These are phyloP conservation scores for Aldabrachelys gigantea DNA, from an alignment of 2,113 vertebrate genomes.

Conservation along the genomic window DNA sequence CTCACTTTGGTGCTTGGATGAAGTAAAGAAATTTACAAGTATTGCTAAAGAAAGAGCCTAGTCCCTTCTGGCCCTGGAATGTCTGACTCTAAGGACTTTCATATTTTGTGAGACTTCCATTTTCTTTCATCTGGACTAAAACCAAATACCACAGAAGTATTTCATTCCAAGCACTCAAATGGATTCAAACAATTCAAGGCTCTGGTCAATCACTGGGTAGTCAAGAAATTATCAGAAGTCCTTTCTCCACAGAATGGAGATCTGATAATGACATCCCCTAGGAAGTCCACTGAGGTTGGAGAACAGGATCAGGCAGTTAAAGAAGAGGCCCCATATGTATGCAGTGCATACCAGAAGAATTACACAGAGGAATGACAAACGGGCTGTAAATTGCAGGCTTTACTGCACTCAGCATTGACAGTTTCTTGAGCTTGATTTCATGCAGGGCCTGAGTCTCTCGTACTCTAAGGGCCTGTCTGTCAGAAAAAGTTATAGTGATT, in stretches of 20 bases:
- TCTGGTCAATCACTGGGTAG: conserved; percentile 38
- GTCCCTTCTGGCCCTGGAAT: background rate
- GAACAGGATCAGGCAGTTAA: background rate
- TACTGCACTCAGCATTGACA: background rate
- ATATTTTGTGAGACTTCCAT: conserved; percentile 71
- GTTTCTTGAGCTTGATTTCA: background rate
- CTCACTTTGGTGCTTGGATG: background rate
- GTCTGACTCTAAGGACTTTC: conserved; percentile 45
- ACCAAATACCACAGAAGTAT: conserved; percentile 69
- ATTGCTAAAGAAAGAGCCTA: background rate
- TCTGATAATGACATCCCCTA: background rate
- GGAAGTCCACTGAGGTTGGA: background rate
- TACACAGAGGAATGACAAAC: background rate
- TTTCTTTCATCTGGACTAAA: conserved; percentile 73
- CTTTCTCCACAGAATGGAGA: conserved; percentile 15
- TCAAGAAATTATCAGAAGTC: conserved; percentile 50
- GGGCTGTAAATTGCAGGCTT: background rate
- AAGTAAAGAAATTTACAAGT: background rate
- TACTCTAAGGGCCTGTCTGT: accelerated
- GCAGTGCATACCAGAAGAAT: background rate
- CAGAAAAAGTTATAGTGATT: background rate
- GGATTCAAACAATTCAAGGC: conserved; percentile 45
- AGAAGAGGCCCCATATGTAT: background rate
- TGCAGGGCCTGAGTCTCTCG: background rate
- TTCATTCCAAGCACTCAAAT: conserved; percentile 63